Evolutionary conservation across 2,113 vertebrate species (phyloP), one percentile per base, ranked within the genome.

Genomic region (Eudyptes chrysolophus): DNA sequence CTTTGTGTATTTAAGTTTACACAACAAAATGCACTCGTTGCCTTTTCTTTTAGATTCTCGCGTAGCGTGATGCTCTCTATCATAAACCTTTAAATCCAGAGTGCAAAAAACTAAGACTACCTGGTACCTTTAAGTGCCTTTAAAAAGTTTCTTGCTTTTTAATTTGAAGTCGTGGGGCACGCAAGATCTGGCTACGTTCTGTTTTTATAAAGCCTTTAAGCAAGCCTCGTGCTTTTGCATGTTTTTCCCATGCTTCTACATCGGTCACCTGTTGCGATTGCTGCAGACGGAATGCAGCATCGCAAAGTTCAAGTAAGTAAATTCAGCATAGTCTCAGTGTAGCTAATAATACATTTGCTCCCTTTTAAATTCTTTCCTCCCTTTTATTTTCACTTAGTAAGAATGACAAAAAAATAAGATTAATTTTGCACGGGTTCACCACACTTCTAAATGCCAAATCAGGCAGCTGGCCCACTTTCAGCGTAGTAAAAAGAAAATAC

Each of bases 251-350:
- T 55, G 75, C 49, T 83, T 76, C 89, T 82, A 16, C n/a, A 36
- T 60, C 52, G 46, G 69, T 57, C 46, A 36, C 49, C 66, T 61
- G 54, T 49, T 78, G 30, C 24, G 65, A 44, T 60, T 68, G 81
- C 74, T 96, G 96, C 84, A 86, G 84, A 85, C 81, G 89, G 89
- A 80, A 80, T 68, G 83, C n/a, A 89, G 89, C 36, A 8, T 72
- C 72, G 64, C 27, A 15, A 38, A 75, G 66, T 62, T 89, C 54
- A 70, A 69, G 58, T 36, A 64, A 80, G 60, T 84, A 64, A 89
- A 80, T 81, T 86, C 51, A 80, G 42, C 30, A 10, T 60, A 86
- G 69, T 84, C 44, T 74, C 62, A 82, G 74, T 89, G 24, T 38
- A 79, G 80, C 48, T 93, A 72, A 20, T 82, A 61, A 77, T 71